Base-by-base conservation (phyloP, 2,888 invertebrate genomes). In the Dolichomitus sp. region DNA sequence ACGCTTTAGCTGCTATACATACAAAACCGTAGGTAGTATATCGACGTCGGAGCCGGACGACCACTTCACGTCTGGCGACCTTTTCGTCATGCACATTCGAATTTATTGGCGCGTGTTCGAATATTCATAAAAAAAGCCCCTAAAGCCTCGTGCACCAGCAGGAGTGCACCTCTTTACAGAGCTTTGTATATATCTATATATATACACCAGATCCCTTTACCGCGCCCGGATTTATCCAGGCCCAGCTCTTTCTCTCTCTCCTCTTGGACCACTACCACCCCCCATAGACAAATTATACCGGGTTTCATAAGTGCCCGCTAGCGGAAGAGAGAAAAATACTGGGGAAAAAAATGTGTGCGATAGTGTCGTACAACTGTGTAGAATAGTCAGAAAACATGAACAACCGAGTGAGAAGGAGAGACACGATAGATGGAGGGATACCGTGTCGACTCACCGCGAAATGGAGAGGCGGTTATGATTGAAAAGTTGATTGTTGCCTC, bases 91-190 rank as follows among this genome's bases (percentile, higher is more conserved):
- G 90, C 91, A 88, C 91, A 93, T 93, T 93, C 91, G 91, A 91
- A 92, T 91, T 92, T 92, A 92, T 92, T 93, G 92, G 91, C 92
- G 93, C 93, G 92, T 92, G 90, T 90, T 90, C 88, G 91, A 91
- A 91, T 91, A 91, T 91, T 91, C 91, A 91, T 91, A 90, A 91
- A 89, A 89, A 89, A 89, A 63, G 74, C 81, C 75, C 81, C 75
- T 61, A 30, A 76, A 78, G 74, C 54, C 61, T 57, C 72, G 69
- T 83, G 57, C 54, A 87, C 81, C 74, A 83, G 80, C 80, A 75
- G 79, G 73, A 81, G 81, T 72, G 83, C 76, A 57, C 78, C 76
- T 83, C 80, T 72, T 70, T 72, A 54, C 80, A 61, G 19, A 72
- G 59, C 63, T 80, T 69, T 57, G 45, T 61, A n/a, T n/a, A 7